A percentile compares a stretch with the other conserved stretches of the same genome.
Evolutionary conservation across 2,888 invertebrate species (phyloP).

Genomic region (Meta bourneti): DNA sequence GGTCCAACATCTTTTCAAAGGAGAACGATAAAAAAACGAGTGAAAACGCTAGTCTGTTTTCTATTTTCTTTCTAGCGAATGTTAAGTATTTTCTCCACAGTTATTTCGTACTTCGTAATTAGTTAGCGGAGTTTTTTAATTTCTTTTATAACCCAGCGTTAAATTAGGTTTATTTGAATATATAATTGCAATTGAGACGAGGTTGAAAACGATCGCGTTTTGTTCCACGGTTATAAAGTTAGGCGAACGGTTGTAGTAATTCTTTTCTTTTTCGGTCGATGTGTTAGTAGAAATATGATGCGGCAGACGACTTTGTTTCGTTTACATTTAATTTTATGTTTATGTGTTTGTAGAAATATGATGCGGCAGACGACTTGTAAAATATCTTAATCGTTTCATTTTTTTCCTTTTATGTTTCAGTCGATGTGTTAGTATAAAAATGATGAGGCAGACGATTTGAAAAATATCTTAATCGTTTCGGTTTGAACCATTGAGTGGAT

Average conservation of each 20-base stretch:
- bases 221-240: no score
- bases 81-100: constrained; percentile 44
- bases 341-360: no score
- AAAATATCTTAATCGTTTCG: no score
- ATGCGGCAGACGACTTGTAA: no score
- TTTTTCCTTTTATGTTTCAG: no score
- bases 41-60: constrained; percentile 25
- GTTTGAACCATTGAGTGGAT: no score
- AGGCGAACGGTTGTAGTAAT: no score
- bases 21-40: constrained; percentile 31
- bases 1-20: constrained; percentile 66
- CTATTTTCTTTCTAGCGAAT: constrained; percentile 10
- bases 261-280: background rate
- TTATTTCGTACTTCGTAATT: constrained; percentile 68
- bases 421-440: no score
- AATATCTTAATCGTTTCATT: no score
- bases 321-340: no score
- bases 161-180: constrained; percentile 56
- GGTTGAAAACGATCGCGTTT: background rate
- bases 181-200: constrained; percentile 18
- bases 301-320: no score
- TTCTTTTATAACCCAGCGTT: background rate
- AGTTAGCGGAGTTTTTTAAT: constrained; percentile 32
- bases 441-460: no score
- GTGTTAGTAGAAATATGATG: background rate